Base-by-base conservation (phyloP, 2,113 vertebrate genomes). In the Alethe castanea region DNA sequence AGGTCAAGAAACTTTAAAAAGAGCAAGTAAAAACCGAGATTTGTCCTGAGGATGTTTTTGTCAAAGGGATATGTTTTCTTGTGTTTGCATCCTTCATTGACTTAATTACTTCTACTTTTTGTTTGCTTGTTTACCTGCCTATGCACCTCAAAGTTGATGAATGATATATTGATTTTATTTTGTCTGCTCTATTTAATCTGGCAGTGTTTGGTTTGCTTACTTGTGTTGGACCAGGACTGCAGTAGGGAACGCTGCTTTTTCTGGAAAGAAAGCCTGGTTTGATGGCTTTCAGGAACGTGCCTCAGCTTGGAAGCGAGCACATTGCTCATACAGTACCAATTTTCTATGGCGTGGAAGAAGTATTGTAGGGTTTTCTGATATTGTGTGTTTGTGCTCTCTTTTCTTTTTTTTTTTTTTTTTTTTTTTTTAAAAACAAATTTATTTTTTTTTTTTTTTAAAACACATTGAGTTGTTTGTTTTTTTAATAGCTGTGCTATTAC, bases 1-100 rank as follows among this genome's bases (percentile, higher is more conserved):
- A 20, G 26, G 8, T 83, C 5, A 28, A 81, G 59, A 78, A 95
- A 95, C 91, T 95, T 96, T 19, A 52, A 79, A 74, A 91, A n/a
- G 71, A 42, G 6, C 48, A 23, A 73, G 44, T 16, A 70, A 42
- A 85, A 85, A 11, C 64, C 0, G 0, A 6, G 13, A 26, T 66
- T 8, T 29, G 5, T 85, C 50, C 38, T 26, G 50, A 81, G 53
- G 19, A 31, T 69, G 14, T 47, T 76, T 91, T 76, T 81, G 35
- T 42, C 23, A n/a, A 33, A 67, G 35, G 16, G 24, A 12, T 69
- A 2, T 48, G 11, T 87, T 50, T 88, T 69, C 16, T 13, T 29
- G 3, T 59, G 24, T 66, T 92, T 94, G 12, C 15, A 42, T 28
- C 12, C 12, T 31, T 16, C 19, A 2, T 8, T 85, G 40, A 28